These are phyloP conservation scores for Choristoneura fumiferana DNA, from an alignment of 1,140 invertebrate species.

Conservation along the genomic window DNA sequence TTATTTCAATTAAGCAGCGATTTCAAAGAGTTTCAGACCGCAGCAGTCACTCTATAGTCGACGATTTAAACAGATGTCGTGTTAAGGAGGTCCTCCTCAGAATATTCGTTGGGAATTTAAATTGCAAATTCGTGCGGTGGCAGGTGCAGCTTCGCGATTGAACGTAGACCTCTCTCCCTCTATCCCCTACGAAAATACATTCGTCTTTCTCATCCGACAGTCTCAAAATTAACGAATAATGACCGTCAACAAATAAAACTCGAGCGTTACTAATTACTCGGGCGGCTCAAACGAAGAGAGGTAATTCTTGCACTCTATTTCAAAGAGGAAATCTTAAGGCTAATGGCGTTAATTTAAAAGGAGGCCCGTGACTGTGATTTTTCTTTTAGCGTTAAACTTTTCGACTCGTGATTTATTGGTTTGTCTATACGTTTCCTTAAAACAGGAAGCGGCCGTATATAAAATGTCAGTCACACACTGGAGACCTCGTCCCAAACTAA, in stretches of 20 bases:
- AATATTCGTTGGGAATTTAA: slow-evolving; percentile 78
- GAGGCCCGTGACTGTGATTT: slow-evolving; percentile 73
- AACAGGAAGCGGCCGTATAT: slow-evolving; percentile 30
- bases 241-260: slow-evolving; percentile 79
- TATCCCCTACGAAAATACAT: slow-evolving; percentile 29
- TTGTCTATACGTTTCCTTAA: slow-evolving; percentile 17
- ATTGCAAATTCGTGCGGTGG: slow-evolving; percentile 77
- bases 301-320: slow-evolving; percentile 75
- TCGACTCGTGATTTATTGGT: slow-evolving; percentile 68
- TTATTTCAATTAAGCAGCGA: slow-evolving; percentile 76
- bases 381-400: slow-evolving; percentile 67
- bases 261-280: slow-evolving; percentile 78
- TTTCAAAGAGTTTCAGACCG: slow-evolving; percentile 67
- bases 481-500: slow-evolving; percentile 58
- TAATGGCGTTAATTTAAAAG: slow-evolving; percentile 76
- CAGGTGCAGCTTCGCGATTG: slow-evolving; percentile 69
- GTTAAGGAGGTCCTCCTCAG: slow-evolving; percentile 76
- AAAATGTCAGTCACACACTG: slow-evolving; percentile 67
- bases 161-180: slow-evolving; percentile 52
- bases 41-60: slow-evolving; percentile 72
- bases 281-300: slow-evolving; percentile 67
- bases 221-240: slow-evolving; percentile 76
- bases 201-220: slow-evolving; percentile 40
- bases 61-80: slow-evolving; percentile 79
- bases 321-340: slow-evolving; percentile 66